Evolutionary conservation across 2,888 invertebrate species (phyloP), one percentile per base, ranked within the genome.

Genomic region (Acrobasis repandana): DNA sequence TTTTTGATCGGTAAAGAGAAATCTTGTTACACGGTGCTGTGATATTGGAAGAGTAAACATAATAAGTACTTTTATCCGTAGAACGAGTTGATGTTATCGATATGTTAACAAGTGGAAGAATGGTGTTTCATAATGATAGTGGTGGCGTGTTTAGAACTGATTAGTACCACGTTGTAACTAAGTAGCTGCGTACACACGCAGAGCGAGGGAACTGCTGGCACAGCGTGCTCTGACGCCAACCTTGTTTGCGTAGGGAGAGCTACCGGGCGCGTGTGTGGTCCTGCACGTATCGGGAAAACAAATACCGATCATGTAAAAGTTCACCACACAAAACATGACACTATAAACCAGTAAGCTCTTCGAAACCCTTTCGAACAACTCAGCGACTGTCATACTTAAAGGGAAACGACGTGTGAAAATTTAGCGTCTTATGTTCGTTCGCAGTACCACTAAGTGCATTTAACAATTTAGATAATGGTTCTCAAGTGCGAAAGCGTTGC

Each of bases 221-320:
- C 71, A 78, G 71, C 73, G 70, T 68, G 73, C 69, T 72, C 76
- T 74, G 77, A 84, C 83, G 83, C 83, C 82, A 76, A 69, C 65
- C 73, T 67, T 88, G 85, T 88, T 90, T 90, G 87, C 81, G 75
- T 80, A 82, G 83, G 82, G 81, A 79, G 79, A 72, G 75, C 78
- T 78, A 75, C 76, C 72, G 76, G 71, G 77, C 76, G 70, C 76
- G 88, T 76, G 90, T 90, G 91, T 90, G 91, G 90, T 90, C 90
- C 75, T 64, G 69, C 70, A 68, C 71, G 65, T 67, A 72, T 69
- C 67, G 68, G 68, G 67, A 70, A 65, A 71, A 58, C 51, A 61
- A 63, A 56, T 63, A 63, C n/a, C 51, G 52, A 33, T 60, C 50
- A 63, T 60, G 56, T 58, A 52, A 60, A 62, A 47, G 51, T 28